Evolutionary conservation across 2,113 vertebrate genomes (phyloP).

Genomic region (Cyprinus carpio): DNA sequence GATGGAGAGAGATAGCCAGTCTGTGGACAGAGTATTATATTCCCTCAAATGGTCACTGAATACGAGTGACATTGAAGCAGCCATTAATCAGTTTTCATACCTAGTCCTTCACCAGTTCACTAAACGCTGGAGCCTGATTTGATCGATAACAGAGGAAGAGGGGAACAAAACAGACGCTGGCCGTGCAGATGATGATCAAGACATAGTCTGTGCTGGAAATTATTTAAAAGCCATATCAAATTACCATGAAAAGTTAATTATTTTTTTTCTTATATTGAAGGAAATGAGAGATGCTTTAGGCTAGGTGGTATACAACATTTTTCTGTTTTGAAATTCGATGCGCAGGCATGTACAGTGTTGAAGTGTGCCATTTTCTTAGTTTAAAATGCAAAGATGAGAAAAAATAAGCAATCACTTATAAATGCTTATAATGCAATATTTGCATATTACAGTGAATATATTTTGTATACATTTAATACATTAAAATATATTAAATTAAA

Average conservation of each 20-base stretch:
- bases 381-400: too few species aligned
- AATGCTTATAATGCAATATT: too few species aligned
- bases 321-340: slow-evolving; percentile 39
- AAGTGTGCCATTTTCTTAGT: not conserved
- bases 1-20: slow-evolving; percentile 34
- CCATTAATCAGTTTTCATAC: slow-evolving; percentile 43
- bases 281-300: slow-evolving; percentile 14
- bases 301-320: slow-evolving; percentile 8
- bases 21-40: slow-evolving; percentile 25
- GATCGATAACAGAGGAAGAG: slow-evolving; percentile 37
- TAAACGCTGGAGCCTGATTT: slow-evolving; percentile 45
- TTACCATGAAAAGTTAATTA: slow-evolving; percentile 50
- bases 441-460: too few species aligned
- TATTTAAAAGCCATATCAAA: slow-evolving; percentile 54
- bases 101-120: slow-evolving; percentile 39
- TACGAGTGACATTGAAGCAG: slow-evolving; percentile 36
- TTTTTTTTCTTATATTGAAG: slow-evolving; percentile 32
- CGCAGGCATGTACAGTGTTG: not conserved
- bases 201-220: slow-evolving; percentile 35
- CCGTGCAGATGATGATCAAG: slow-evolving; percentile 25
- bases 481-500: too few species aligned
- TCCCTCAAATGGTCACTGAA: slow-evolving; percentile 28
- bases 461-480: too few species aligned
- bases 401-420: too few species aligned
- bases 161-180: slow-evolving; percentile 13